Evolutionary conservation across 2,113 vertebrate genomes (phyloP), one percentile per base, ranked within the genome.

Genomic region (Synchiropus splendidus): DNA sequence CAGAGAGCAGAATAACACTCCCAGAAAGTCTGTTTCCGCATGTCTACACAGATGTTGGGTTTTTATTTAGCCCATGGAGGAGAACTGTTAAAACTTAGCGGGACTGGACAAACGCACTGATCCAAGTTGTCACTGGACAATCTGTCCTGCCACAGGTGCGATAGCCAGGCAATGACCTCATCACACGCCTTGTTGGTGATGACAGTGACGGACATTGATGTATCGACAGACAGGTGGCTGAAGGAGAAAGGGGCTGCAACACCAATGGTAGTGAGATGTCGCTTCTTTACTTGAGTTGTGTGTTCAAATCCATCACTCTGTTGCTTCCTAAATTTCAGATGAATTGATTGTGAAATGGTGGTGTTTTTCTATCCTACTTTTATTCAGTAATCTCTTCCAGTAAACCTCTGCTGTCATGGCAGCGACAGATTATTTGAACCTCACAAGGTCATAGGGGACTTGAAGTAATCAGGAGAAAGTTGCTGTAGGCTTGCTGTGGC

Each of bases 211-310:
- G 54, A 31, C 30, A 36, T 45, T 68, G 67, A 72, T 67, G 46
- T 63, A 74, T 59, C 56, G 68, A 53, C 34, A 16, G 42, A 39
- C 51, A 67, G 72, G 67, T 70, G 71, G 57, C 38, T 45, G 53
- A 51, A 46, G 18, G 39, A 40, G 42, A 45, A 52, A 39, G 4
- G n/a, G n/a, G 46, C 49, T 42, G 33, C 14, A 42, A 44, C 58
- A 64, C 17, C 41, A 41, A 36, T 45, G 21, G 36, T 50, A 47
- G 58, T 38, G 47, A 51, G 60, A 40, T 46, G 21, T 64, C 38
- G 47, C 46, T 45, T 40, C 8, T 42, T 30, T 59, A 34, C 47
- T 61, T 42, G 13, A 27, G 8, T 27, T 8, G 21, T 8, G 21
- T 27, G 4, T 27, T 27, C 21, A 8, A 27, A 27, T 27, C 21